A percentile compares a stretch with the other conserved stretches of the same genome.
These are phyloP conservation scores for Drosophila meridionalis DNA, from an alignment of 2,888 invertebrate species.

Conservation along the genomic window DNA sequence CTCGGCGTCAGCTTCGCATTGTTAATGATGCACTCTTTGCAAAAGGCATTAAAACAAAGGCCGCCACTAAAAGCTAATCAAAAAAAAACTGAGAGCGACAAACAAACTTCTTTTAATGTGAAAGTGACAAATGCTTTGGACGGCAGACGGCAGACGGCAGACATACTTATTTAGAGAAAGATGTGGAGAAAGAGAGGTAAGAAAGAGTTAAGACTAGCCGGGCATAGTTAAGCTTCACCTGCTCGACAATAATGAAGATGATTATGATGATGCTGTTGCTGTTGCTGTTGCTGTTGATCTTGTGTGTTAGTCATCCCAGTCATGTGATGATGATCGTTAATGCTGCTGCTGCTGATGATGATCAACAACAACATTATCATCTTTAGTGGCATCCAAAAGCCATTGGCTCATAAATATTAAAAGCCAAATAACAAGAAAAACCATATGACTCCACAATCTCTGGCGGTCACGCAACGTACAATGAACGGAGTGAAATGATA, in stretches of 20 bases:
- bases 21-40: slow-evolving; percentile 5
- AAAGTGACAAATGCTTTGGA: slow-evolving; percentile 69
- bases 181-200: slow-evolving; percentile 3
- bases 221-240: slow-evolving; percentile 48
- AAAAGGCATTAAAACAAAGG: slow-evolving; percentile 22
- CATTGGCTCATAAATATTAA: slow-evolving; percentile 55
- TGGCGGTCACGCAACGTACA: slow-evolving; percentile 23
- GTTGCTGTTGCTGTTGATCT: slow-evolving; percentile 5
- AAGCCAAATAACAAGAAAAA: slow-evolving; percentile 51
- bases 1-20: not conserved
- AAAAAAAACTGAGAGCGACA: slow-evolving; percentile 33
- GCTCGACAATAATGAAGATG: slow-evolving; percentile 24
- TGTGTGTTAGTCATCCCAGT: slow-evolving; percentile 42
- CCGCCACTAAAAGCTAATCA: slow-evolving; percentile 30
- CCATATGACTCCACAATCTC: slow-evolving; percentile 41
- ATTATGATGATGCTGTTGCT: slow-evolving; percentile 5
- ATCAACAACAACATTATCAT: slow-evolving; percentile 21
- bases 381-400: slow-evolving; percentile 26
- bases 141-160: not conserved
- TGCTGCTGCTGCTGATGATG: not conserved
- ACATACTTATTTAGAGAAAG: slow-evolving; percentile 1
- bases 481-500: slow-evolving; percentile 27
- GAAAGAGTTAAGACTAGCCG: slow-evolving; percentile 1
- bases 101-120: slow-evolving; percentile 60
- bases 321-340: not conserved